Evolutionary conservation across 2,888 invertebrate species (phyloP), one percentile per base, ranked within the genome.

Genomic region (Gibbula magus): DNA sequence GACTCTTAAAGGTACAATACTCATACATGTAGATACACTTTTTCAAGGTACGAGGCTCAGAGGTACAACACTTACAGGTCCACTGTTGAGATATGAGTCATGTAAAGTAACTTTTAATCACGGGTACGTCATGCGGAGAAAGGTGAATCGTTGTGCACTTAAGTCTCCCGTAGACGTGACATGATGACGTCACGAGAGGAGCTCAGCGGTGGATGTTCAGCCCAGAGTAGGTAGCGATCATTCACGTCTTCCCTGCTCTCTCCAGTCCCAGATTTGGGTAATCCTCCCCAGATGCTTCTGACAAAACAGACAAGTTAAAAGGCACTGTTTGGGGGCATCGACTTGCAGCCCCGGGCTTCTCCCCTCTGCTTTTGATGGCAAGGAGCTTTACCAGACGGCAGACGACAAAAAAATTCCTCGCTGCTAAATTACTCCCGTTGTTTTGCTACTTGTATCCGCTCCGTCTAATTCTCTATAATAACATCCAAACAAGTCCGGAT

Each of bases 221-320:
- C 16, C 29, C 61, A 29, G 61, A 25, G 61, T 25, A 8, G 45
- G 5, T 35, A 3, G 22, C 56, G 10, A 56, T 56, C 56, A 56
- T 25, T 61, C 61, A 61, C 29, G 61, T 61, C 61, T 25, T n/a
- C 61, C 29, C 61, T 16, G 61, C 61, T 32, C 61, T 25, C 18
- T 16, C 29, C 61, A 61, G 61, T 25, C 61, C 16, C 61, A 61
- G 61, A 61, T 61, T 61, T 61, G 25, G 22, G 61, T 61, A 61
- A 61, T 61, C 61, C 18, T 25, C 25, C 16, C 13, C 61, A 61
- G 61, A 61, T 61, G 61, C 61, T 61, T 29, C 29, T 61, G 61
- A 61, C 61, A 61, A 61, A 61, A 61, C 61, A 61, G 61, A 61
- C 61, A 61, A 61, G 61, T 61, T 61, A 61, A 61, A 61, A 61